Conservation (phyloP, 2,113 vertebrate genomes). For the Onychorhynchus coronatus region DNA sequence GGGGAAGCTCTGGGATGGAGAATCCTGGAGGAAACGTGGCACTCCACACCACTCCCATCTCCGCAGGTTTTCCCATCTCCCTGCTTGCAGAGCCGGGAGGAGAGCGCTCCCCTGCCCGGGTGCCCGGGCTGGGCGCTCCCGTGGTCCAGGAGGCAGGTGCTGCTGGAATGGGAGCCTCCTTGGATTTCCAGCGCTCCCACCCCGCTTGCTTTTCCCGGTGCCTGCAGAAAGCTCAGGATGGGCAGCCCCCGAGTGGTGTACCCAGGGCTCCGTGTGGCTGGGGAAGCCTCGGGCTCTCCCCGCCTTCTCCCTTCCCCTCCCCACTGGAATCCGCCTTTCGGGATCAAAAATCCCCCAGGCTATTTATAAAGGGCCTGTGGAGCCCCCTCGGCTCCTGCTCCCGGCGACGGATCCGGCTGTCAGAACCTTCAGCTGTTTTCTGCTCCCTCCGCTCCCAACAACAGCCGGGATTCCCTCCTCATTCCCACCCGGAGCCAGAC, state of each 20-base stretch:
- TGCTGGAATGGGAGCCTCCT: neutral
- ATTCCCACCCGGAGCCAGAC: neutral
- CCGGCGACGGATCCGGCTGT: neutral
- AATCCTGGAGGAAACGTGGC: neutral
- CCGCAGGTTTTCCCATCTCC: neutral
- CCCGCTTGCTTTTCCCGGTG: neutral
- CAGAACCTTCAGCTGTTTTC: conserved; percentile 39
- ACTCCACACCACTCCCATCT: neutral
- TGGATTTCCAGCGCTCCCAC: neutral
- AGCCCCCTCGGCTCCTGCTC: neutral
- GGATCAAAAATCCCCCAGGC: conserved; percentile 1
- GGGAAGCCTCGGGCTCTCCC: neutral
- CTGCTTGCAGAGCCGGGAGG: neutral
- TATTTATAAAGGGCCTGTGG: conserved; percentile 45
- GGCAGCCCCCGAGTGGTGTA: accelerated
- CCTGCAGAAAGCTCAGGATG: neutral
- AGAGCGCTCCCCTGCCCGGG: neutral
- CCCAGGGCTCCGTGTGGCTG: accelerated
- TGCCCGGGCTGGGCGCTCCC: neutral
- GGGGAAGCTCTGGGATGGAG: neutral
- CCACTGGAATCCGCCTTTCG: neutral
- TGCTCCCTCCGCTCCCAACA: neutral
- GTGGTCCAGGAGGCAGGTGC: neutral
- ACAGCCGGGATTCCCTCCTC: neutral
- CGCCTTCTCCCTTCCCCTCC: neutral